These are phyloP conservation scores for Mirza zaza DNA, from an alignment of 2,113 vertebrate genomes.

Conservation along the genomic window DNA sequence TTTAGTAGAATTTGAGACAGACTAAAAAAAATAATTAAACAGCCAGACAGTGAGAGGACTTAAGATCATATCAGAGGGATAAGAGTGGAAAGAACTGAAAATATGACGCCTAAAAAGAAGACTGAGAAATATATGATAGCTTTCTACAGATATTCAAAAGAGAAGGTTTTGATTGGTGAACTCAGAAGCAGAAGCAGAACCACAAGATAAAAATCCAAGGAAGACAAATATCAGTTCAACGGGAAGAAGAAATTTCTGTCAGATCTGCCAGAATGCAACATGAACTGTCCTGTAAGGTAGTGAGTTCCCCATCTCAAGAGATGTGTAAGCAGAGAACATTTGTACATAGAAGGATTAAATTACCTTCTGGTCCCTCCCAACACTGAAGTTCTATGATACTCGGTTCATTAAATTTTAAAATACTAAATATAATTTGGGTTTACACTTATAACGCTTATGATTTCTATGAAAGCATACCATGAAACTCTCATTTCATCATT, in stretches of 20 bases:
- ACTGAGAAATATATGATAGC: background rate
- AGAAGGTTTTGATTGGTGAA: background rate
- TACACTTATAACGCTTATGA: background rate
- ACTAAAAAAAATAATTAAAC: background rate
- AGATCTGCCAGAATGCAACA: background rate
- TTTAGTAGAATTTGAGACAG: background rate
- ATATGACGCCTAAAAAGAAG: background rate
- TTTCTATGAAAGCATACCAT: background rate
- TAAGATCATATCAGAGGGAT: background rate
- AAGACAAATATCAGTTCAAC: background rate
- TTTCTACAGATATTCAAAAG: background rate
- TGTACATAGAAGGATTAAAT: background rate
- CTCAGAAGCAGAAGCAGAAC: background rate
- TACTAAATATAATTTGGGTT: background rate
- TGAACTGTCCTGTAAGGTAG: background rate
- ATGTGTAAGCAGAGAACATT: background rate
- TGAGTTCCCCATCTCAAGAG: background rate
- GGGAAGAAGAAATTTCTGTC: background rate
- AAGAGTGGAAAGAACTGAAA: background rate
- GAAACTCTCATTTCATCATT: background rate
- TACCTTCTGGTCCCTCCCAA: background rate
- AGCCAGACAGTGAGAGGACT: background rate
- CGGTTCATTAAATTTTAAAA: background rate
- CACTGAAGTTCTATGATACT: background rate
- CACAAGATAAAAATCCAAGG: background rate